Conservation (phyloP, 2,888 invertebrate genomes). For the Coelopa pilipes region DNA sequence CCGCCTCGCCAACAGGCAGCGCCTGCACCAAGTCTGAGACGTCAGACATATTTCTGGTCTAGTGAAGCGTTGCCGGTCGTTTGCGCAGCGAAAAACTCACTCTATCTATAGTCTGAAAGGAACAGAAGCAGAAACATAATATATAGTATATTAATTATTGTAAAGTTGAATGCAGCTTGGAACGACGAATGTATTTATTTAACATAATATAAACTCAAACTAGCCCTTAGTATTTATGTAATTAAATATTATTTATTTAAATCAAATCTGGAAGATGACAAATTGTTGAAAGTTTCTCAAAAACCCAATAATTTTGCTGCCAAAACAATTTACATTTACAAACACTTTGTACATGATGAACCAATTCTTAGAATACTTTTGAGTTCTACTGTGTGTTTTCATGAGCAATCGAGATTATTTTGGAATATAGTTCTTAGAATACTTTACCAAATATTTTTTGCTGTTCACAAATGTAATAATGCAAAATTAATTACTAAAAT, state of each 20-base stretch:
- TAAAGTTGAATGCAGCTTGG: background rate
- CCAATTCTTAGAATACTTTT: background rate
- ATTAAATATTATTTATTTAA: background rate
- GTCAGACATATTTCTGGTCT: constrained; percentile 65
- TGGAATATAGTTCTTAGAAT: background rate
- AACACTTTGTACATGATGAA: background rate
- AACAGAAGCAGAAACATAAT: background rate
- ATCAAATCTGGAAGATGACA: background rate
- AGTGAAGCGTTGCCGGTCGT: constrained; percentile 45
- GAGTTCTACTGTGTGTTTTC: background rate
- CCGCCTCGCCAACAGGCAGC: constrained; percentile 78
- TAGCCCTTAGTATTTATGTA: too few species aligned
- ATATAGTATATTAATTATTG: background rate
- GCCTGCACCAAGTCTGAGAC: constrained; percentile 75
- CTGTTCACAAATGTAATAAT: too few species aligned
- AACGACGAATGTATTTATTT: background rate
- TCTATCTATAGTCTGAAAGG: background rate
- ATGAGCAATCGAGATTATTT: constrained; percentile 4
- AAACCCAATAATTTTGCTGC: background rate
- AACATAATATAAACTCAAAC: background rate
- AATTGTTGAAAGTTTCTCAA: background rate
- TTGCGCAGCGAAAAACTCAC: background rate
- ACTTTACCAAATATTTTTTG: too few species aligned
- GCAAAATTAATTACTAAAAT: too few species aligned
- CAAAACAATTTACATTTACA: background rate